phyloP scores from a whole-genome alignment of 2,113 vertebrate species.

The Sapayoa aenigma region DNA sequence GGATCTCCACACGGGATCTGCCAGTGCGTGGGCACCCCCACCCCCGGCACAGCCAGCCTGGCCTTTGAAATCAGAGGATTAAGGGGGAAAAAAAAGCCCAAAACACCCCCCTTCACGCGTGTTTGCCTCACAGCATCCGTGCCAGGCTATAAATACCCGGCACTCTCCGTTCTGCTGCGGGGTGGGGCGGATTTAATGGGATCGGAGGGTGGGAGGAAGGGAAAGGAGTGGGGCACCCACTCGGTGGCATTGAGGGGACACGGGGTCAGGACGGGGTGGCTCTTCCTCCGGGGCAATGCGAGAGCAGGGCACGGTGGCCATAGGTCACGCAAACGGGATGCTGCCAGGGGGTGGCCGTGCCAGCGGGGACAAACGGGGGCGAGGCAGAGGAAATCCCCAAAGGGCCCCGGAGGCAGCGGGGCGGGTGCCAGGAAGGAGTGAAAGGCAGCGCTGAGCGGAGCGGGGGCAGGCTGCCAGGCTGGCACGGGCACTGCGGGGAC shows the following conservation, averaged over 20 bases:
- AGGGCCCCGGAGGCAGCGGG: not conserved
- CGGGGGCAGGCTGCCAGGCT: not conserved
- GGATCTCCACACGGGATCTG: not conserved
- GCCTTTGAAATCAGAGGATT: not conserved
- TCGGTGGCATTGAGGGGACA: accelerated
- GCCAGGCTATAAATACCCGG: not conserved
- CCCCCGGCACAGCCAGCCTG: not conserved
- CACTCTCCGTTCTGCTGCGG: not conserved
- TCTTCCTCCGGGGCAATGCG: accelerated
- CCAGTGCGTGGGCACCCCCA: not conserved
- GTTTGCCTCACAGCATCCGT: not conserved
- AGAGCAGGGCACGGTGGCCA: not conserved
- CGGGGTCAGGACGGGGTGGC: not conserved
- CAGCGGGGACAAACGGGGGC: not conserved
- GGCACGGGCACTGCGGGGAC: not conserved
- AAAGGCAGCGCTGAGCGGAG: not conserved
- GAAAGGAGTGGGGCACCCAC: not conserved
- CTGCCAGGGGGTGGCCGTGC: not conserved
- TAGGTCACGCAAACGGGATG: accelerated
- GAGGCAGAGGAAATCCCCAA: not conserved
- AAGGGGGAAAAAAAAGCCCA: not conserved
- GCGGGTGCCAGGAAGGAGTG: not conserved
- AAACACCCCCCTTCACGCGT: not conserved
- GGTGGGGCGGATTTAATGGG: not conserved
- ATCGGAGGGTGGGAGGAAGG: not conserved